A percentile compares a stretch with the other conserved stretches of the same genome.
Evolutionary conservation across 2,888 invertebrate species (phyloP).

Genomic region (Ischnura elegans): DNA sequence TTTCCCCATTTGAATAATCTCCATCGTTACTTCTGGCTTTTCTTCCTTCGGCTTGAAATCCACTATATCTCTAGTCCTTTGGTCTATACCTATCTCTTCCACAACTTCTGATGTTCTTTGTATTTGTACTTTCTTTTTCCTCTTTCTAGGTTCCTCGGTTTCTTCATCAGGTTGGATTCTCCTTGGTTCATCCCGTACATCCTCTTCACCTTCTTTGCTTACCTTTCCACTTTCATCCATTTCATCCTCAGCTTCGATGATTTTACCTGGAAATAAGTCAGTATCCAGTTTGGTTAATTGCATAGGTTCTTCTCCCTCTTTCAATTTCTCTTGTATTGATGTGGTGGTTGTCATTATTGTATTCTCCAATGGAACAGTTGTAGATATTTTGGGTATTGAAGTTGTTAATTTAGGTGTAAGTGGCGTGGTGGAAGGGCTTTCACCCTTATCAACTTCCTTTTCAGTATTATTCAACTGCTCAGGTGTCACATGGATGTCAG

Average conservation of each 20-base stretch:
- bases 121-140: slow-evolving; percentile 64
- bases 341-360: slow-evolving; percentile 45
- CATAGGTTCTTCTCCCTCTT: slow-evolving; percentile 51
- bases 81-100: slow-evolving; percentile 39
- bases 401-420: slow-evolving; percentile 69
- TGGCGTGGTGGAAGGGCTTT: slow-evolving; percentile 54
- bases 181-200: slow-evolving; percentile 56
- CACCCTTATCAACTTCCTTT: slow-evolving; percentile 34
- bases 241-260: slow-evolving; percentile 53
- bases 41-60: slow-evolving; percentile 7
- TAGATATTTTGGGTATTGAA: slow-evolving; percentile 52
- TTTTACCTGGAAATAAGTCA: slow-evolving; percentile 72
- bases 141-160: slow-evolving; percentile 70
- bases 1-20: slow-evolving; percentile 69
- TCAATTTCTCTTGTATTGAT: slow-evolving; percentile 53
- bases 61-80: background rate
- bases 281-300: slow-evolving; percentile 57
- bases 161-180: slow-evolving; percentile 69
- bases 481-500: slow-evolving; percentile 55
- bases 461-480: slow-evolving; percentile 28
- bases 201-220: slow-evolving; percentile 58
- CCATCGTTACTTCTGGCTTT: slow-evolving; percentile 37
- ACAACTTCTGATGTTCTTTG: slow-evolving; percentile 69
- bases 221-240: slow-evolving; percentile 51
- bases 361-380: slow-evolving; percentile 56